Evolutionary conservation across 1,140 invertebrate species (phyloP), one percentile per base, ranked within the genome.

Genomic region (Hyposmocoma kahamanoa): DNA sequence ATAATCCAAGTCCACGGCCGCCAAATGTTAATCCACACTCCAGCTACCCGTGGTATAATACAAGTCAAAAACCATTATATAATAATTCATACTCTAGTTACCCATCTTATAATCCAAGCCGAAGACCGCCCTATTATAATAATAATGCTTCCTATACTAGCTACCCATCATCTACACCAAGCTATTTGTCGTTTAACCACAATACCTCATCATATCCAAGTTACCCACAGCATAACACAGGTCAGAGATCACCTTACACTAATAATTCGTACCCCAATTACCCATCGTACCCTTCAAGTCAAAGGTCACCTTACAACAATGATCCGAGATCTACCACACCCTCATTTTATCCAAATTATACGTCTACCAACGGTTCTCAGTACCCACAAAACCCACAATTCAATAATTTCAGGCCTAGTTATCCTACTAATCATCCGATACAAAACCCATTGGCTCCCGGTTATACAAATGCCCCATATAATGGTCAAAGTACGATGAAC

Each of bases 71-170:
- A 13, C 32, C 32, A 36, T 26, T 11, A 6, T 11, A 26, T 34
- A 34, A 41, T 46, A 32, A 52, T 30, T 46, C 28, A n/a, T 39
- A 50, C 22, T 54, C 65, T 11, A 11, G 24, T 6, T 26, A 36
- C 15, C 32, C 32, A 13, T 36, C 32, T 17, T 36, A 36, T 36
- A 36, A 36, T 17, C 32, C 32, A 13, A 36, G 32, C 15, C 32
- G 18, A 17, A 36, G 32, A 36, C 32, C 32, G 1, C 32, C 32
- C 8, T 15, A n/a, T 36, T 13, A 36, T 36, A 8, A 26, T 6
- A 26, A 26, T 11, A 26, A 26, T 26, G 5, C 10, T 36, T 17
- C 11, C n/a, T n/a, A n/a, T 15, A n/a, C 10, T 17, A 17, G 32
- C 11, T 36, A 36, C 9, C 32, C 32, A 17, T 36, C 32, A 17